Conservation (phyloP, 2,888 invertebrate genomes). For the Bombylius major region DNA sequence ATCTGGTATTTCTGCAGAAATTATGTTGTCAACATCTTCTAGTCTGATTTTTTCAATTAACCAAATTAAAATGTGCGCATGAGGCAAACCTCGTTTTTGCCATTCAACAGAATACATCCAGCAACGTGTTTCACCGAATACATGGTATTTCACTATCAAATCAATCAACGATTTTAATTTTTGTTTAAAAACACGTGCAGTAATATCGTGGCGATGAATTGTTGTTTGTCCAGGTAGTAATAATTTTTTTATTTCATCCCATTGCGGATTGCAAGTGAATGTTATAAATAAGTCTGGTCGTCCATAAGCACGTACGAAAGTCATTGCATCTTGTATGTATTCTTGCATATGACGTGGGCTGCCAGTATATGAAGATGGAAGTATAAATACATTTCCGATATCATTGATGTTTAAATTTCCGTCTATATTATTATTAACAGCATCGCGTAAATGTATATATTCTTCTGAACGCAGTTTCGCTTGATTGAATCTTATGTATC, state of each 20-base stretch:
- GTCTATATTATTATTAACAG: too few species aligned
- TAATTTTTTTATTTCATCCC: neutral
- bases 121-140: slow-evolving; percentile 20
- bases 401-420: too few species aligned
- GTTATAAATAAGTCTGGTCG: neutral
- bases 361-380: slow-evolving; percentile 11
- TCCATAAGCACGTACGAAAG: too few species aligned
- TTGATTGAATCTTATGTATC: too few species aligned
- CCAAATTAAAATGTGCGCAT: slow-evolving; percentile 17
- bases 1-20: neutral
- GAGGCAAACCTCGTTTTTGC: slow-evolving; percentile 16
- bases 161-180: too few species aligned
- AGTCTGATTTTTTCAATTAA: slow-evolving; percentile 12
- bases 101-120: slow-evolving; percentile 21
- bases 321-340: too few species aligned
- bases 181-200: too few species aligned
- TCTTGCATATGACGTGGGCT: neutral
- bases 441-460: too few species aligned
- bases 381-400: too few species aligned
- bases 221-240: neutral
- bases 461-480: too few species aligned
- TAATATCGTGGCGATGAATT: too few species aligned
- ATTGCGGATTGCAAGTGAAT: neutral
- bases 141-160: neutral
- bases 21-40: slow-evolving; percentile 15